Evolutionary conservation across 2,113 vertebrate species (phyloP), one percentile per base, ranked within the genome.

Genomic region (Hipposideros armiger): DNA sequence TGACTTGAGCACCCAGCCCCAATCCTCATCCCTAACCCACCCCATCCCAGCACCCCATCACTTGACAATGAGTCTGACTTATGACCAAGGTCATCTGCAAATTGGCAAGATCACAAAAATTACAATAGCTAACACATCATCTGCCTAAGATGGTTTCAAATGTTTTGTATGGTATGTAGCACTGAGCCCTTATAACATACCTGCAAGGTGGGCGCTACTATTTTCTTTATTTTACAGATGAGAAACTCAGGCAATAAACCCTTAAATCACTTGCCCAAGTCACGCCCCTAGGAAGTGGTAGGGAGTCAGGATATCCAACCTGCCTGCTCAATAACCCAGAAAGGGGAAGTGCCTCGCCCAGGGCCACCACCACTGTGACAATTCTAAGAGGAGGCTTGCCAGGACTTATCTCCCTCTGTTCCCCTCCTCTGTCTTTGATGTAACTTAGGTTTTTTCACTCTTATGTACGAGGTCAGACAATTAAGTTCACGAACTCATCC

Each of bases 361-460:
- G 60, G 66, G 50, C 22, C 30, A 4, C 36, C 5, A 9, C 28
- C 5, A 0, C 30, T 0, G 1, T 4, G 70, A 45, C 28, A 4
- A 1, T 7, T n/a, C 56, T 5, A 45, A 11, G 73, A 10, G 19
- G 66, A 42, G 78, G 56, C 32, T 56, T 11, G 1, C 0, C 0
- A 45, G 87, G 60, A n/a, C 47, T 54, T 6, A 6, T 17, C 20
- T 17, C 42, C 11, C 32, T 56, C 45, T 2, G 32, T 19, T 40
- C 7, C 40, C 30, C 45, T 30, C 15, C 78, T 32, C 2, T 0
- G 67, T 73, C 78, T 82, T 87, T 52, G 86, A 28, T 2, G 15
- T 40, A 64, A 96, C 50, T 42, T 20, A 11, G 20, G 42, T 56
- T 95, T 96, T 82, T 86, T 58, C 86, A 87, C 26, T 32, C 32